Base-by-base conservation (phyloP, 2,888 invertebrate species). In the Drosophila setosimentum region DNA sequence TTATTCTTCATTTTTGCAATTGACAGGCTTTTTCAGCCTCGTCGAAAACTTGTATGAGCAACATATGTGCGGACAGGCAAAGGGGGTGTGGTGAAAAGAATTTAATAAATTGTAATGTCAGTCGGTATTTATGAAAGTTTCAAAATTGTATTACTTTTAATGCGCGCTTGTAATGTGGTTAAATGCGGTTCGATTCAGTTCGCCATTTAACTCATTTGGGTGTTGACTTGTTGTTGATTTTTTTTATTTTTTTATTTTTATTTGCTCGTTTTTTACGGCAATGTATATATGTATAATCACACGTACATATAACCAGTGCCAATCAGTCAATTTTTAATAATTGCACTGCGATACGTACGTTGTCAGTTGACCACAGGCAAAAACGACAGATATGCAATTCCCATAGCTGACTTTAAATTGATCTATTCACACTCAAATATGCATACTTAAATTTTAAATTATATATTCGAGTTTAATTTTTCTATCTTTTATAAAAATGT, bases 201-300 rank as follows among this genome's bases (percentile, higher is more conserved):
- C 65, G 74, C 65, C 82, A 83, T 82, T 89, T 87, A 84, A 89
- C 75, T 83, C 82, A 82, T 89, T 86, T 79, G 77, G 65, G 60
- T 77, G 70, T 68, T 63, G 68, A 71, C 68, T 79, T 53, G 35
- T 40, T 68, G 65, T 68, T 67, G 35, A 32, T 63, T 70, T 67
- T 63, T 35, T 49, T 16, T 59, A 55, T 30, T 13, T 24, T 27
- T 40, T 5, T 37, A 24, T 32, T 33, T 55, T 32, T 51, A 21
- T 37, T 29, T 48, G 33, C 11, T 49, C 24, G 59, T 63, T 70
- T 68, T 53, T 42, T 24, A 16, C 29, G 33, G 35, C 63, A 30
- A 72, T 69, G 53, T 77, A 30, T 37, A 3, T 54, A 30, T 30
- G 42, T 16, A 42, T 24, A 16, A 16, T 45, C 45, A 45, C 45